Percentiles rank a stretch among this genome's conserved stretches.
Conservation (phyloP, 2,797 vertebrate species). For the Diplodus puntazzo region DNA sequence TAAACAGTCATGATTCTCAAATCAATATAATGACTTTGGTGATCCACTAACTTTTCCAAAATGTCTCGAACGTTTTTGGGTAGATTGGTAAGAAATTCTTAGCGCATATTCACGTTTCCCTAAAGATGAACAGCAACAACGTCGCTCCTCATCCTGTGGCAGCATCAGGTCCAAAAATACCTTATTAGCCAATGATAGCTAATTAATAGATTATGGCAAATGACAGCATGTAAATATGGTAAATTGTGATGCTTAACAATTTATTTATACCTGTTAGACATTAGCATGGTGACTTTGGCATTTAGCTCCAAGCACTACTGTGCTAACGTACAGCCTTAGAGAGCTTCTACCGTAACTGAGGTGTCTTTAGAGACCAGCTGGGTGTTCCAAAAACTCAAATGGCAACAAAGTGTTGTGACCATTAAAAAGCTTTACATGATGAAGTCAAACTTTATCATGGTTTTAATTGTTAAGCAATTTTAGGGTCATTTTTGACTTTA, state of each 20-base stretch:
- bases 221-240: no score
- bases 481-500: neutral
- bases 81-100: neutral
- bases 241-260: no score
- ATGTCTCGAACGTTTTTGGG: neutral
- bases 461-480: neutral
- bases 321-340: neutral
- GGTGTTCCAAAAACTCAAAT: neutral
- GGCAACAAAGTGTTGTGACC: neutral
- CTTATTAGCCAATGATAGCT: no score
- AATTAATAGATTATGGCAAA: no score
- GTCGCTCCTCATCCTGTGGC: no score
- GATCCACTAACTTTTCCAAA: neutral
- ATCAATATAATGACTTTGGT: neutral
- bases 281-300: neutral
- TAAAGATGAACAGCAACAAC: no score
- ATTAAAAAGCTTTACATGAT: neutral
- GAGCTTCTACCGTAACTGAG: neutral
- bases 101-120: neutral
- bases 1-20: neutral
- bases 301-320: neutral
- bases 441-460: neutral
- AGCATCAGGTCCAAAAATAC: no score
- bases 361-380: neutral
- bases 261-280: no score